phyloP scores from a whole-genome alignment of 1,140 invertebrate species.

The Bombus superbus region DNA sequence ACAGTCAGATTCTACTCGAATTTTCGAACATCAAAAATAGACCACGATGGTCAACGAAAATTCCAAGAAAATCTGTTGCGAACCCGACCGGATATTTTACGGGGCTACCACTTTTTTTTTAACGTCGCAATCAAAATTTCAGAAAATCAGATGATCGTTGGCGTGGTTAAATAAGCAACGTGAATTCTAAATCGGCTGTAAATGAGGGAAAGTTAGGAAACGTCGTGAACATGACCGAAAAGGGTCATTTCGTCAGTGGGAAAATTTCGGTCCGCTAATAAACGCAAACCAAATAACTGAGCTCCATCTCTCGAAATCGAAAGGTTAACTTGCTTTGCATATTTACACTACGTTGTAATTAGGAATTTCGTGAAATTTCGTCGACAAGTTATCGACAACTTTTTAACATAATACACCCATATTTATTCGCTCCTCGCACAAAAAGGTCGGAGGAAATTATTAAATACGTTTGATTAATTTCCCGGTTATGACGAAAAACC shows the following conservation, averaged over 20 bases:
- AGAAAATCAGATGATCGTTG: neutral
- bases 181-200: neutral
- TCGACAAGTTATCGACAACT: neutral
- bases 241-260: conserved; percentile 15
- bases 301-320: conserved; percentile 10
- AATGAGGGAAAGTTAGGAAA: neutral
- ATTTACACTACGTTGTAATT: conserved; percentile 28
- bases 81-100: neutral
- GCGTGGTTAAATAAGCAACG: neutral
- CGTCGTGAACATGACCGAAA: neutral
- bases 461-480: neutral
- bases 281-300: conserved; percentile 24
- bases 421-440: neutral
- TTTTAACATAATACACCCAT: neutral
- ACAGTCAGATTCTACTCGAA: no score
- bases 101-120: no score
- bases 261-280: conserved; percentile 32
- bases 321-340: conserved; percentile 12
- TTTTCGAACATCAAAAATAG: neutral
- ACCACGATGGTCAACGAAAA: neutral
- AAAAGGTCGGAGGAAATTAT: neutral
- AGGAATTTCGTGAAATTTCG: conserved; percentile 7
- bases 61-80: neutral
- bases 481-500: neutral
- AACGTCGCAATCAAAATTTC: neutral